Evolutionary conservation across 1,140 invertebrate species (phyloP).

Genomic region (Solenopsis invicta): DNA sequence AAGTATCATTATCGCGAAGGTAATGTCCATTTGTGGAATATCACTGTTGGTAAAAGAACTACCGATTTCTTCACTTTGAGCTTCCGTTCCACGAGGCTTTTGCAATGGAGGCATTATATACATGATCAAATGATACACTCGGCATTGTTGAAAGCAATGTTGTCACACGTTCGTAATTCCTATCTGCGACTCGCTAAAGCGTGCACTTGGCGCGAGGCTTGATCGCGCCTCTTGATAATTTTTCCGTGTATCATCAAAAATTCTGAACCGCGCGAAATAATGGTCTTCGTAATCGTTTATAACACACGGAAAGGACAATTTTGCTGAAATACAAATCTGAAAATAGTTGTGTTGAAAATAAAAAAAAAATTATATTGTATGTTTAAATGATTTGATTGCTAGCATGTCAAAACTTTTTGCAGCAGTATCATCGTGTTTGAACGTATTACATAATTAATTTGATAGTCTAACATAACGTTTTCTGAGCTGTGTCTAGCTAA

Average conservation of each 20-base stretch:
- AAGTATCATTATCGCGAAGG: constrained; percentile 33
- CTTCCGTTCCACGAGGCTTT: constrained; percentile 1
- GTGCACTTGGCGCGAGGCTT: no score
- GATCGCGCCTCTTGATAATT: no score
- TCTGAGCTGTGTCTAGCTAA: no score
- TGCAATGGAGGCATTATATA: not conserved
- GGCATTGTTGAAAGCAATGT: not conserved
- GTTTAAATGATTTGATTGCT: no score
- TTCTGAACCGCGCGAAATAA: not conserved
- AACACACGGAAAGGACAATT: not conserved
- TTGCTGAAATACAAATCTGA: no score
- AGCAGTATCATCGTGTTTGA: no score
- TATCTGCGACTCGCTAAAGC: no score
- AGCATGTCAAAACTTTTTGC: no score
- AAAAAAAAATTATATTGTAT: no score
- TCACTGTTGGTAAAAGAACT: constrained; percentile 12
- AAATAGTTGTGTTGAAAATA: no score
- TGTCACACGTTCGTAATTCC: constrained; percentile 1
- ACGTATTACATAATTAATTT: no score
- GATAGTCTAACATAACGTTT: no score
- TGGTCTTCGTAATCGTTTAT: not conserved
- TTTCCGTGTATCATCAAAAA: constrained; percentile 17
- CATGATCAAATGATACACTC: not conserved
- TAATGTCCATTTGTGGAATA: constrained; percentile 18
- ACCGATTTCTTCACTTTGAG: not conserved